Conservation (phyloP, 2,888 invertebrate genomes). For the Agonopterix alstromeriana region DNA sequence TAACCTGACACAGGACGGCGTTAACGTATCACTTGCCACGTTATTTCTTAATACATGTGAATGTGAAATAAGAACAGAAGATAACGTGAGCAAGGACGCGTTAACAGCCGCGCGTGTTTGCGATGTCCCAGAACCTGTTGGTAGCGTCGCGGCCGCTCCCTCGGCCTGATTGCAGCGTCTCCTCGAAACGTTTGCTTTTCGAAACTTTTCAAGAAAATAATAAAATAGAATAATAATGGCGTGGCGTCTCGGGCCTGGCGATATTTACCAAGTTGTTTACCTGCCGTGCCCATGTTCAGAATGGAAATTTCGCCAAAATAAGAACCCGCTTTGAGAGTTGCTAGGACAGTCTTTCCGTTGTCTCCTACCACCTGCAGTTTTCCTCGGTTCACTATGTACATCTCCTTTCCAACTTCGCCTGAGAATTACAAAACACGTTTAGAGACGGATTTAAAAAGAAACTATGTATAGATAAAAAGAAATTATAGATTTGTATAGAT, state of each 20-base stretch:
- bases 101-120: slow-evolving; percentile 33
- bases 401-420: slow-evolving; percentile 99
- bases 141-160: slow-evolving; percentile 68
- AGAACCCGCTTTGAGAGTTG: slow-evolving; percentile 98
- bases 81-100: slow-evolving; percentile 15
- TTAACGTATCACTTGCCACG: slow-evolving; percentile 39
- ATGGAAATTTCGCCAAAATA: slow-evolving; percentile 99
- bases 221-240: slow-evolving; percentile 67
- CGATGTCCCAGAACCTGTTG: slow-evolving; percentile 74
- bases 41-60: background rate
- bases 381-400: slow-evolving; percentile 99
- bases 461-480: background rate
- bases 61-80: background rate
- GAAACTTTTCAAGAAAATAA: slow-evolving; percentile 60
- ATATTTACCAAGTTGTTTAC: slow-evolving; percentile 98
- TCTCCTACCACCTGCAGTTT: slow-evolving; percentile 96
- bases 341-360: slow-evolving; percentile 96
- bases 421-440: slow-evolving; percentile 29
- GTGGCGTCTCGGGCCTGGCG: slow-evolving; percentile 78
- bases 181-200: slow-evolving; percentile 70
- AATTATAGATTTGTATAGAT: background rate
- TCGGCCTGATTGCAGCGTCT: slow-evolving; percentile 76
- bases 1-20: slow-evolving; percentile 32
- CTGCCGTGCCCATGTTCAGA: slow-evolving; percentile 99
- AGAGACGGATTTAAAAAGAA: background rate